Base-by-base conservation (phyloP, 2,113 vertebrate species). In the Rattus rattus region DNA sequence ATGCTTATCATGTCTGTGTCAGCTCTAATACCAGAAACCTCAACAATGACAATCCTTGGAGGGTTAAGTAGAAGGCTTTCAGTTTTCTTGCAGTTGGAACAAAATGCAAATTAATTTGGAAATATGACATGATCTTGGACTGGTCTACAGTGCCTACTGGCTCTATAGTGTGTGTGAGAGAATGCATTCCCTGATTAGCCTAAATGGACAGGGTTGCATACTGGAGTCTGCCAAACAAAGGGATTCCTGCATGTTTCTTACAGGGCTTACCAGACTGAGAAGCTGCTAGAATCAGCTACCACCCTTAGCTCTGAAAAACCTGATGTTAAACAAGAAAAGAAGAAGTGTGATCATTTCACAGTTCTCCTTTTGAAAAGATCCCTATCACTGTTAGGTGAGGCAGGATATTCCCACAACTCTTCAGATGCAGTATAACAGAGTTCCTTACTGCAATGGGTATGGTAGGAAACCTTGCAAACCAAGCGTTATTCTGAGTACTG, bases 61-160 rank as follows among this genome's bases (percentile, higher is more conserved):
- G 99, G 99, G 98, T 99, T 99, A 98, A 99, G 99, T 98, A 83
- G 49, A 65, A 79, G 17, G n/a, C 1, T 87, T 81, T 39, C 12
- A 73, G 49, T 9, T 10, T 90, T 81, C 86, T 95, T 91, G 26
- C 65, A 59, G 75, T 94, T 91, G 80, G 10, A 89, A 61, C 67
- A 90, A 65, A 86, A 89, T 94, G 65, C 61, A 91, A 28, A 67
- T 76, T 83, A 93, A 87, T 54, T 56, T 95, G n/a, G 56, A 90
- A 92, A 83, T 36, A 5, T 96, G 49, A 47, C 20, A 16, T 2
- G 90, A 61, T 91, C 30, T 30, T 63, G 39, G 22, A 49, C 33
- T 30, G 86, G 63, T 49, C 65, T 83, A 90, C 2, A 12, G 56
- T 67, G 39, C 85, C 43, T 56, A 52, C 47, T 81, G 47, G 36